These are phyloP conservation scores for Chloromyia formosa DNA, from an alignment of 2,888 invertebrate genomes.

Conservation along the genomic window DNA sequence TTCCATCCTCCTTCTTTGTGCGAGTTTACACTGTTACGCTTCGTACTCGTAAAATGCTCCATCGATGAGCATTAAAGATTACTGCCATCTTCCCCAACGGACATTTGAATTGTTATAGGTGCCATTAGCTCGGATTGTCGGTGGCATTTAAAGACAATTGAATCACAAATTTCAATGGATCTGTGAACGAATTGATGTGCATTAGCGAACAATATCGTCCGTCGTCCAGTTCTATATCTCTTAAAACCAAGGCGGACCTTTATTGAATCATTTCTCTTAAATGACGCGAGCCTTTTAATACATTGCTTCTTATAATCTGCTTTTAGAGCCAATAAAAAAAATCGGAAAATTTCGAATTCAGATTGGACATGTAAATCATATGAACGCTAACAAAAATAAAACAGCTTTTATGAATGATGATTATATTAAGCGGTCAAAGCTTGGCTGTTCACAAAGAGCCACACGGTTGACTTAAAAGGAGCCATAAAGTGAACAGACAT, in stretches of 20 bases:
- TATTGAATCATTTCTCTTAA: background rate
- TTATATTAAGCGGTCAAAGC: too few species aligned
- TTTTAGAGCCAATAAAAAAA: slow-evolving; percentile 8
- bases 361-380: background rate
- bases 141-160: slow-evolving; percentile 36
- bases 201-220: slow-evolving; percentile 14
- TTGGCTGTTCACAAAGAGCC: too few species aligned
- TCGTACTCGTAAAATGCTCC: background rate
- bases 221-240: background rate
- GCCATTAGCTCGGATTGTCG: slow-evolving; percentile 20
- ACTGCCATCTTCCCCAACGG: slow-evolving; percentile 26
- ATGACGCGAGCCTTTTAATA: slow-evolving; percentile 12
- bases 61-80: slow-evolving; percentile 39
- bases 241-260: background rate
- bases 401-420: background rate
- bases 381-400: background rate
- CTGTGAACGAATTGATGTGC: slow-evolving; percentile 24
- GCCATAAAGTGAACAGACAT: too few species aligned
- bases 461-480: too few species aligned
- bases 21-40: background rate
- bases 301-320: background rate
- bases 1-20: background rate
- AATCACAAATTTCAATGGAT: slow-evolving; percentile 26
- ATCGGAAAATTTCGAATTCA: background rate
- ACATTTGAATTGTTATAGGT: slow-evolving; percentile 37